Evolutionary conservation across 1,140 invertebrate genomes (phyloP).

Genomic region (Sesamia nonagrioides): DNA sequence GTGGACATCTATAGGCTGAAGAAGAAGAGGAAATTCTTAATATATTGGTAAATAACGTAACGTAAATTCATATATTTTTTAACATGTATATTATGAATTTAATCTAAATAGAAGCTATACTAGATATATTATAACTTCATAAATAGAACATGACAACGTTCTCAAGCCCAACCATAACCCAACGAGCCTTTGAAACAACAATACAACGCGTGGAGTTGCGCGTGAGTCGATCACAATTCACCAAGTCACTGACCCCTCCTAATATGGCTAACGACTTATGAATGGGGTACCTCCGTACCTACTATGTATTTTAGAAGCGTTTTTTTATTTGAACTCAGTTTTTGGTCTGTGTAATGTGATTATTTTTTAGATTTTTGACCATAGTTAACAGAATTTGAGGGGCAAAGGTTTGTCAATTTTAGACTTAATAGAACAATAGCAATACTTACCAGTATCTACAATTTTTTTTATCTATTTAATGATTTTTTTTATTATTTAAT

Average conservation of each 20-base stretch:
- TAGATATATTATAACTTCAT: too few species aligned
- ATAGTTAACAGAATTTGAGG: not conserved
- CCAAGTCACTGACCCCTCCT: constrained; percentile 42
- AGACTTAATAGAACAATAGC: not conserved
- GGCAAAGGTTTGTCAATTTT: not conserved
- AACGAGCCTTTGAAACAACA: constrained; percentile 4
- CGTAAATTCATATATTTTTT: too few species aligned
- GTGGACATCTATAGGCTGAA: too few species aligned
- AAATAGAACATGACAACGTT: not conserved
- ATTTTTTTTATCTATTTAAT: too few species aligned
- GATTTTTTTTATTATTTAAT: too few species aligned
- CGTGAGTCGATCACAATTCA: constrained; percentile 52
- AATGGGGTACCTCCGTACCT: constrained; percentile 30
- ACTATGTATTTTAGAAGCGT: constrained; percentile 47
- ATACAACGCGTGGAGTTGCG: not conserved
- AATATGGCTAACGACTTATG: constrained; percentile 53
- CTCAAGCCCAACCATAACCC: constrained; percentile 13
- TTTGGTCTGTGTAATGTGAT: constrained; percentile 3
- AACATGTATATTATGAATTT: too few species aligned
- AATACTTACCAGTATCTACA: too few species aligned
- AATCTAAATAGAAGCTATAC: too few species aligned
- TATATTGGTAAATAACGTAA: too few species aligned
- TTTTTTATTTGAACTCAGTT: constrained; percentile 20
- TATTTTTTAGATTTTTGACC: constrained; percentile 32
- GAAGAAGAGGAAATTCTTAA: too few species aligned